Evolutionary conservation across 2,797 vertebrate genomes (phyloP), one percentile per base, ranked within the genome.

Genomic region (Amniataba percoides): DNA sequence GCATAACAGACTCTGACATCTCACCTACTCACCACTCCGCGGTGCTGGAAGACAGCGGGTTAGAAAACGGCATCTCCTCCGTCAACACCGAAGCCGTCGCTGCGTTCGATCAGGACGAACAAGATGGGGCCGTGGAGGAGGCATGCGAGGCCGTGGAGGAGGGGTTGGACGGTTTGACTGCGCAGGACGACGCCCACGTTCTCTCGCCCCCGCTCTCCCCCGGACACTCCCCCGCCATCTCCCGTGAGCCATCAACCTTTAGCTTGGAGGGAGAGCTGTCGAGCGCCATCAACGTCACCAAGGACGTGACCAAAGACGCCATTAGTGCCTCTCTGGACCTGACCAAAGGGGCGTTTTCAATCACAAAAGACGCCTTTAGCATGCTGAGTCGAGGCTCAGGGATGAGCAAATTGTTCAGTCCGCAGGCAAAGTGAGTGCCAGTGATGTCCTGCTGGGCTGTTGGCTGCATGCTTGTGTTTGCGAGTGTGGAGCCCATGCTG

Each of bases 261-360:
- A 97, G 95, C 90, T 92, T 97, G 56, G 97, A 99, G 86, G 96
- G 95, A 73, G 97, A 99, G 86, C 88, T 98, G 82, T 96, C 97
- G 6, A 97, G 92, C 53, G 97, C 98, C 0, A 94, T 99, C 76
- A 96, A 89, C 25, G 95, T 96, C 90, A 99, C 97, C 58, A 99
- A 97, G 92, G 97, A 97, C 3, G 97, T 94, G 83, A 98, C 97
- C 0, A 98, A 97, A 93, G 97, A 99, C n/a, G 97, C 97, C 55
- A 79, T 99, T 13, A 96, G 95, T 0, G 96, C 93, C 74, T 98
- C 98, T 0, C 91, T 99, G 96, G 97, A 97, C 88, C 92, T 99
- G 85, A 99, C 97, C 88, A 99, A 99, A 89, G 98, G 97, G 83
- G 98, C 97, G 0, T 95, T 99, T 90, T 97, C 96, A 27, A 93